Evolutionary conservation across 2,888 invertebrate genomes (phyloP).

Genomic region (Oscheius sp.): DNA sequence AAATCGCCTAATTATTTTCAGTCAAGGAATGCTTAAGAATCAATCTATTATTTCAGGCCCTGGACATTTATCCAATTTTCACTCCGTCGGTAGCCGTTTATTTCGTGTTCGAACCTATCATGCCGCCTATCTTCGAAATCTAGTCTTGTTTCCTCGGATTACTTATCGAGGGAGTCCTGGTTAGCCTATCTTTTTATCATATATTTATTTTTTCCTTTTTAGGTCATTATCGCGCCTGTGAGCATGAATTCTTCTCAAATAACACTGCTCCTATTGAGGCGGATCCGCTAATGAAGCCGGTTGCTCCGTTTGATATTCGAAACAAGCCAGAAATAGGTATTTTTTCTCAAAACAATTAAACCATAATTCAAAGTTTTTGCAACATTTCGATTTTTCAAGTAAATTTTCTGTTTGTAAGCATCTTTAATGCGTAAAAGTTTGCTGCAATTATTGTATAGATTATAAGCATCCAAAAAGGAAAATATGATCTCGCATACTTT

Average conservation of each 20-base stretch:
- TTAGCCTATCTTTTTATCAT: no score
- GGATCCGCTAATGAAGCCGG: constrained; percentile 62
- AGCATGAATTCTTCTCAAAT: constrained; percentile 60
- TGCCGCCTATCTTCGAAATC: constrained; percentile 61
- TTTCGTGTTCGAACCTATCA: constrained; percentile 66
- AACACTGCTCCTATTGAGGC: constrained; percentile 43
- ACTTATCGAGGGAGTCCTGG: constrained; percentile 50
- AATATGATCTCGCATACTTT: no score
- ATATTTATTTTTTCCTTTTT: no score
- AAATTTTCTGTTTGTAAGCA: no score
- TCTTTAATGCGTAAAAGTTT: no score
- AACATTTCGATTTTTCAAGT: no score
- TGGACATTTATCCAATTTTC: constrained; percentile 40
- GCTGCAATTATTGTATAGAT: no score
- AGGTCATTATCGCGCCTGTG: constrained; percentile 69
- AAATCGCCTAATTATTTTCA: no score
- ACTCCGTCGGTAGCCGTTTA: constrained; percentile 49
- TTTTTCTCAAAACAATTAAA: no score
- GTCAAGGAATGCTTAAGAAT: no score
- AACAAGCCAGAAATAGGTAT: constrained; percentile 56
- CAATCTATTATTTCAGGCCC: constrained; percentile 45
- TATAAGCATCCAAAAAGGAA: no score
- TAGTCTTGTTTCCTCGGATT: constrained; percentile 63
- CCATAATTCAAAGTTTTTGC: no score
- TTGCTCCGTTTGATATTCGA: constrained; percentile 61